Evolutionary conservation across 2,113 vertebrate species (phyloP).

Genomic region (Periophthalmus modestus): DNA sequence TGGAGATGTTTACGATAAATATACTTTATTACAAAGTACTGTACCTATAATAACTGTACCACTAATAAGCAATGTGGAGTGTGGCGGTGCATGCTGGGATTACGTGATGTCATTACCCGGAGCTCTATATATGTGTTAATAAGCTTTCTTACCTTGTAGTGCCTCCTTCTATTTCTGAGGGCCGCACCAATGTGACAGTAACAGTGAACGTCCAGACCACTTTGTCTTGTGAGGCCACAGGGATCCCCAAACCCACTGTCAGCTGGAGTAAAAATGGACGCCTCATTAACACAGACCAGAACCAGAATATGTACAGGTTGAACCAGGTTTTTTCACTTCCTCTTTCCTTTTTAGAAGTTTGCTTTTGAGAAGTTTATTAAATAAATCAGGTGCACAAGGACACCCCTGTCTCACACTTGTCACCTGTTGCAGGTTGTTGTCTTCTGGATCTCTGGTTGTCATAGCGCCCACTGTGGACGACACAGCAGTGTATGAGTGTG

Average conservation of each 20-base stretch:
- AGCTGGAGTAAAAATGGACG: slow-evolving; percentile 87
- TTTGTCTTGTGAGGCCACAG: slow-evolving; percentile 88
- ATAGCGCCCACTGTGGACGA: slow-evolving; percentile 93
- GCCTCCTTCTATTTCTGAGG: slow-evolving; percentile 81
- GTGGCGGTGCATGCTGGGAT: too few relatives aligned
- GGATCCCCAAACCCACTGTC: slow-evolving; percentile 88
- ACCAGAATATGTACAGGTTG: slow-evolving; percentile 96
- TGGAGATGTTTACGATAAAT: too few relatives aligned
- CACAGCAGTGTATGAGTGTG: slow-evolving; percentile 87
- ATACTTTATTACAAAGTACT: too few relatives aligned
- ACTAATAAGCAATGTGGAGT: too few relatives aligned
- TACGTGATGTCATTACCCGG: too few relatives aligned
- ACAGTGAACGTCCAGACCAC: slow-evolving; percentile 92
- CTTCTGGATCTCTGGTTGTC: slow-evolving; percentile 92
- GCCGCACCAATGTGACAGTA: slow-evolving; percentile 83
- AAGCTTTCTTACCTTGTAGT: slow-evolving; percentile 71
- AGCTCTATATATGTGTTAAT: not conserved
- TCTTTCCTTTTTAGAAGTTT: slow-evolving; percentile 35
- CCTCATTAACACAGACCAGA: slow-evolving; percentile 86
- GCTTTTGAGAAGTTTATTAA: not conserved
- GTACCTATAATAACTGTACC: too few relatives aligned
- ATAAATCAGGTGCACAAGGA: not conserved
- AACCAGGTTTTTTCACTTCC: slow-evolving; percentile 64
- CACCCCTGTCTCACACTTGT: not conserved
- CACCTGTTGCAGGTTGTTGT: slow-evolving; percentile 80